Conservation (phyloP, 1,140 invertebrate genomes). For the Halesus radiatus region DNA sequence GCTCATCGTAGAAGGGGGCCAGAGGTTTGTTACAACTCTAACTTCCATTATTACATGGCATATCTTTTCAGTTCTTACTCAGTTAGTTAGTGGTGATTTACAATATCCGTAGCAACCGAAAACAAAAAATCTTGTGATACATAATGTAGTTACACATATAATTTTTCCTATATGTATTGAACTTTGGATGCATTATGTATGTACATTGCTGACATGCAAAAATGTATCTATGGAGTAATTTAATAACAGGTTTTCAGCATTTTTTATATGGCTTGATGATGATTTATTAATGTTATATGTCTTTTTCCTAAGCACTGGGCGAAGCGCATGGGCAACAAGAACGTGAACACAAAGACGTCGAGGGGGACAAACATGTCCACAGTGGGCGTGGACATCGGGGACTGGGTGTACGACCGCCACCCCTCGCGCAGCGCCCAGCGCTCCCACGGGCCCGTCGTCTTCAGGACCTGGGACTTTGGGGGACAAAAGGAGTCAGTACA, state of each 20-base stretch:
- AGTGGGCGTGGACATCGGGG: constrained; percentile 96
- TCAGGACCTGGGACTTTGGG: constrained; percentile 99
- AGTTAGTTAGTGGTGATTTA: too few relatives aligned
- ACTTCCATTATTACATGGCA: too few relatives aligned
- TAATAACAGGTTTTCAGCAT: too few relatives aligned
- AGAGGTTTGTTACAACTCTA: constrained; percentile 70
- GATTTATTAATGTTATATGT: not conserved
- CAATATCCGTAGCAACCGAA: too few relatives aligned
- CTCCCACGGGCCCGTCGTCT: constrained; percentile 90
- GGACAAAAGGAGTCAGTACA: constrained; percentile 86
- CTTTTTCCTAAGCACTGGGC: constrained; percentile 84
- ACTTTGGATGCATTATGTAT: too few relatives aligned
- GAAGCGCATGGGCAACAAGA: constrained; percentile 92
- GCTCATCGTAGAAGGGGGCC: constrained; percentile 81
- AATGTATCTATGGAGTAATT: too few relatives aligned
- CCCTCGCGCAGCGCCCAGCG: constrained; percentile 74
- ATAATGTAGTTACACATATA: too few relatives aligned
- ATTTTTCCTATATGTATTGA: too few relatives aligned
- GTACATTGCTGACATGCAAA: too few relatives aligned
- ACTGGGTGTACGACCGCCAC: constrained; percentile 94
- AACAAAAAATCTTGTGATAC: too few relatives aligned
- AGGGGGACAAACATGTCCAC: constrained; percentile 91
- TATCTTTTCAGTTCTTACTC: too few relatives aligned
- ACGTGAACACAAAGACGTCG: constrained; percentile 81
- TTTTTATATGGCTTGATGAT: too few relatives aligned